Evolutionary conservation across 2,888 invertebrate genomes (phyloP).

Genomic region (Tenthredo mesomela): DNA sequence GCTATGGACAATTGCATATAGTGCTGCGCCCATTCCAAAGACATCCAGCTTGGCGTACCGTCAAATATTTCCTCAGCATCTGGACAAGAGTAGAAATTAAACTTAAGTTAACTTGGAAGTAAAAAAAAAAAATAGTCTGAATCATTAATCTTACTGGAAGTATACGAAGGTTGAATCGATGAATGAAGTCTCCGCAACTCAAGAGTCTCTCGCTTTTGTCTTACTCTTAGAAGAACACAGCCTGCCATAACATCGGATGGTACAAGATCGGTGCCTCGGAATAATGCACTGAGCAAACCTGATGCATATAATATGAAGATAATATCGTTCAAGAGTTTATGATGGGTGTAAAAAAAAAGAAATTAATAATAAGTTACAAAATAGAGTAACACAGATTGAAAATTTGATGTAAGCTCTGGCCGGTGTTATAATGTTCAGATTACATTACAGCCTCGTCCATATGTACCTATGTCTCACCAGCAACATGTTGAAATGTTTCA

Average conservation of each 20-base stretch:
- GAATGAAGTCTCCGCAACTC: constrained; percentile 85
- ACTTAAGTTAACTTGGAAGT: not conserved
- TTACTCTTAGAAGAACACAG: constrained; percentile 89
- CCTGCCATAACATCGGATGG: constrained; percentile 94
- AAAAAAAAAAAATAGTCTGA: not conserved
- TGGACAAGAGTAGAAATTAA: constrained; percentile 66
- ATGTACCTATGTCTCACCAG: constrained; percentile 81
- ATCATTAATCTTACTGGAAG: constrained; percentile 80
- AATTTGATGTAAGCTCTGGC: not conserved
- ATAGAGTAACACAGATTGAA: not conserved
- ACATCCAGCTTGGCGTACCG: constrained; percentile 89
- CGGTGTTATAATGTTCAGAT: not conserved
- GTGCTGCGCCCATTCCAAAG: constrained; percentile 86
- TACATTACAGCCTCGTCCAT: constrained; percentile 59
- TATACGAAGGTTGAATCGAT: constrained; percentile 84
- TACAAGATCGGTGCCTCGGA: constrained; percentile 92
- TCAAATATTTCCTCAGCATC: constrained; percentile 82
- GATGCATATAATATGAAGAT: not conserved
- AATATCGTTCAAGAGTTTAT: not conserved
- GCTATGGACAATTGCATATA: constrained; percentile 90
- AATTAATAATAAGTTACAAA: not conserved
- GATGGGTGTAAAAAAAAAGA: not conserved
- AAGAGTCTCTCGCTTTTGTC: constrained; percentile 87
- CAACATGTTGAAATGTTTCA: constrained; percentile 89
- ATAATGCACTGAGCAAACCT: constrained; percentile 88